Percentiles rank a stretch among this genome's conserved stretches.
phyloP scores from a whole-genome alignment of 1,140 invertebrate genomes.

The Zaprionus africanus region DNA sequence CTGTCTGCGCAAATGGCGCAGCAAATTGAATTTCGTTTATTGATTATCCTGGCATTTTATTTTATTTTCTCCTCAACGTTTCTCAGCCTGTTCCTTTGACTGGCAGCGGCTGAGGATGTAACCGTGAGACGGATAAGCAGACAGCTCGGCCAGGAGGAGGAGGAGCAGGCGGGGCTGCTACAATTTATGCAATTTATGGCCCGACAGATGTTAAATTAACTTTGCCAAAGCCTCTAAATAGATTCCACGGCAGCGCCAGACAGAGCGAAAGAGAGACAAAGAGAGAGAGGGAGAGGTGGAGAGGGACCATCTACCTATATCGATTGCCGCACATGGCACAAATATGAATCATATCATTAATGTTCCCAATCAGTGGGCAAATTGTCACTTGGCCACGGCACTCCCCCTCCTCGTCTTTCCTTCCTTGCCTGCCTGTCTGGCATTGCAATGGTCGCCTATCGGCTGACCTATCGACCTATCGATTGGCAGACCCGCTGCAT shows the following conservation, averaged over 20 bases:
- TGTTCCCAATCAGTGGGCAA: conserved; percentile 28
- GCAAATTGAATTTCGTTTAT: conserved; percentile 83
- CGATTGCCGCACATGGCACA: conserved; percentile 7
- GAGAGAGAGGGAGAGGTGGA: background rate
- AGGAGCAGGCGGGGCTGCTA: conserved; percentile 13
- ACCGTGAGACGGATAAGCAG: conserved; percentile 6
- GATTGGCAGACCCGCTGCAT: conserved; percentile 7
- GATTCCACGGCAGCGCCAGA: conserved; percentile 1
- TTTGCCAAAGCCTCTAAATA: conserved; percentile 50
- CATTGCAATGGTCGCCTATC: background rate
- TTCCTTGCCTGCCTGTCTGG: background rate
- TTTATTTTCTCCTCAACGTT: conserved; percentile 50
- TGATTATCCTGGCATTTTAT: conserved; percentile 82
- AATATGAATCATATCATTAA: conserved; percentile 40
- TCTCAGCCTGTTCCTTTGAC: conserved; percentile 16
- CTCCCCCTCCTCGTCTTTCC: no score
- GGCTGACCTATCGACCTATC: background rate
- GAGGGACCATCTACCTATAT: background rate
- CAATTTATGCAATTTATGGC: conserved; percentile 71
- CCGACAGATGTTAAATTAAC: conserved; percentile 76
- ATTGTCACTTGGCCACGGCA: conserved; percentile 19
- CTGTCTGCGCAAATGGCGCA: conserved; percentile 81
- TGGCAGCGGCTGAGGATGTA: conserved; percentile 44
- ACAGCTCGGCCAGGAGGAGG: no score
- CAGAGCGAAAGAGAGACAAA: background rate